Evolutionary conservation across 2,797 vertebrate species (phyloP).

Genomic region (Chelmon rostratus): DNA sequence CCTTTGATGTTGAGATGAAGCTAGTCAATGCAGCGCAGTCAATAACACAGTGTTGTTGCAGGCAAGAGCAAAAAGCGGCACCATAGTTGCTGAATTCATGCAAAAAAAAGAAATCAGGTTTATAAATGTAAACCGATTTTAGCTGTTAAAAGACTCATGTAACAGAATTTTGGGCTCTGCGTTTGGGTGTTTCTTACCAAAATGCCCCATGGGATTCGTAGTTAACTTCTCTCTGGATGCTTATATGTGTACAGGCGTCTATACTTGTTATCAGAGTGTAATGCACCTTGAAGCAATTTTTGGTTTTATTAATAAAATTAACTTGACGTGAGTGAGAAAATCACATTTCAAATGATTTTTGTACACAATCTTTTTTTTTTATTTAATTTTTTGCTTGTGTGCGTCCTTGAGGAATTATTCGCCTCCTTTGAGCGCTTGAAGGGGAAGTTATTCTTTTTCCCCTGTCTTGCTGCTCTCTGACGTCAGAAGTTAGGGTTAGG

Average conservation of each 20-base stretch:
- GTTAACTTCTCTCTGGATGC: not conserved
- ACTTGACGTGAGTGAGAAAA: not conserved
- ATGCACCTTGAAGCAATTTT: no score
- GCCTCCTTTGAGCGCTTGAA: not conserved
- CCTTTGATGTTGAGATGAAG: not conserved
- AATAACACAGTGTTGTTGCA: not conserved
- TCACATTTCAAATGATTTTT: not conserved
- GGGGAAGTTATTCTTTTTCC: constrained; percentile 2
- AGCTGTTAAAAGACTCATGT: not conserved
- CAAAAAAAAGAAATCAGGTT: not conserved
- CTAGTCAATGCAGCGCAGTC: not conserved
- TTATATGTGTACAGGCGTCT: not conserved
- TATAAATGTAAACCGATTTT: not conserved
- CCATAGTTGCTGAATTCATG: not conserved
- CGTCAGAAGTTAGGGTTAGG: constrained; percentile 13
- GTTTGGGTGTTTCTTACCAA: not conserved
- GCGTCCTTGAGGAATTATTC: constrained; percentile 12
- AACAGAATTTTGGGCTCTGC: not conserved
- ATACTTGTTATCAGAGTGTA: not conserved
- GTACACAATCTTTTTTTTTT: not conserved
- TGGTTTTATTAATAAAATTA: not conserved
- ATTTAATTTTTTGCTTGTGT: not conserved
- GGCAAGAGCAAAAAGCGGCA: not conserved
- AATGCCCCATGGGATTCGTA: not conserved
- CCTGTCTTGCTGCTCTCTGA: not conserved